phyloP scores from a whole-genome alignment of 2,113 vertebrate species.

The Scomber scombrus region DNA sequence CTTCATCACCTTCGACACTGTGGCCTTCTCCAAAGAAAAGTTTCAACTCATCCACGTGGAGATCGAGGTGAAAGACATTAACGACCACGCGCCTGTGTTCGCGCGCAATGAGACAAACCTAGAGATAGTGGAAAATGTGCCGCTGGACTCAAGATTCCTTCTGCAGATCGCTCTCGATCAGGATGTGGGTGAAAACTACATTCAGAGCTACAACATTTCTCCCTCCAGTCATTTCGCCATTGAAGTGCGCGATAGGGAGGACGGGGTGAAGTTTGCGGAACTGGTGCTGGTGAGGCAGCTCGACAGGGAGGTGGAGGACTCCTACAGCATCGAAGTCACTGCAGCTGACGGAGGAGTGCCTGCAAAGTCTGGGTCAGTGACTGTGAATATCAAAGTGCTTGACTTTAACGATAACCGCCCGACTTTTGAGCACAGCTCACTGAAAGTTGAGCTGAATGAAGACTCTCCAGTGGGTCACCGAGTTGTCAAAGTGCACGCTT shows the following conservation, averaged over 20 bases:
- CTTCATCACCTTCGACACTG: conserved; percentile 82
- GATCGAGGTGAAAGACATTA: conserved; percentile 84
- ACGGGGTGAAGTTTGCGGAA: conserved; percentile 80
- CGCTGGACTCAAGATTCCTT: conserved; percentile 75
- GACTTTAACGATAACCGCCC: conserved; percentile 88
- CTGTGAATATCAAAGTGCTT: conserved; percentile 78
- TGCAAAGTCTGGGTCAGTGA: conserved; percentile 71
- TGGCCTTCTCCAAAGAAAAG: conserved; percentile 83
- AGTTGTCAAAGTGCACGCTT: conserved; percentile 81
- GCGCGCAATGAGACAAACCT: conserved; percentile 72
- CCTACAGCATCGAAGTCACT: conserved; percentile 76
- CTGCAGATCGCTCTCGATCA: conserved; percentile 80
- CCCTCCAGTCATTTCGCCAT: conserved; percentile 76
- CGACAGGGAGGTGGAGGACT: conserved; percentile 83
- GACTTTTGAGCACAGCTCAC: conserved; percentile 78
- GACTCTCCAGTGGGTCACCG: conserved; percentile 80
- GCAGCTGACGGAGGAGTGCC: conserved; percentile 75
- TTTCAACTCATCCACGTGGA: conserved; percentile 87
- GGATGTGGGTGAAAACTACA: conserved; percentile 85
- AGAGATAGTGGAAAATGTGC: conserved; percentile 81
- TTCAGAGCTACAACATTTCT: conserved; percentile 83
- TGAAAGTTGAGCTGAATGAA: conserved; percentile 83
- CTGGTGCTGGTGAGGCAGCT: conserved; percentile 80
- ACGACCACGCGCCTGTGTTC: conserved; percentile 82
- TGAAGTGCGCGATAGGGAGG: conserved; percentile 75